phyloP scores from a whole-genome alignment of 1,140 invertebrate species.

The Platorchestia sp. region DNA sequence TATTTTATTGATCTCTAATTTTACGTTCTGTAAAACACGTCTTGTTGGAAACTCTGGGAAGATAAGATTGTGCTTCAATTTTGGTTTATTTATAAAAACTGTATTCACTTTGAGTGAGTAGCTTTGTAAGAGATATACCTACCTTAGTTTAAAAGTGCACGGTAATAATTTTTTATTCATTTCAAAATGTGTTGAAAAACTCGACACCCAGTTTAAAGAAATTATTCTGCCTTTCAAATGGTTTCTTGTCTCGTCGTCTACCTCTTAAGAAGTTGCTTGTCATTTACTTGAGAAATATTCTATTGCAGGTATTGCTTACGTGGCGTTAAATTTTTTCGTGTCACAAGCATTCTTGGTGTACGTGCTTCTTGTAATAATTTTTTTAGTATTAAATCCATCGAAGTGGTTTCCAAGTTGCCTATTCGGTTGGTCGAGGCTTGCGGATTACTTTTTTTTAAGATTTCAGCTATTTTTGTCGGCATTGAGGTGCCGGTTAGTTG shows the following conservation, averaged over 20 bases:
- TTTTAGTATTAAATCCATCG: background rate
- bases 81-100: background rate
- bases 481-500: background rate
- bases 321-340: background rate
- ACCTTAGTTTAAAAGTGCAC: background rate
- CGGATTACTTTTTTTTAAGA: background rate
- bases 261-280: background rate
- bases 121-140: no score
- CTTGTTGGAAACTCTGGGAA: no score
- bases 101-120: no score
- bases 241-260: background rate
- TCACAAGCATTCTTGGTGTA: background rate
- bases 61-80: background rate
- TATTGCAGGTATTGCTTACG: no score
- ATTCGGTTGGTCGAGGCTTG: background rate
- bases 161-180: background rate
- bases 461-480: background rate
- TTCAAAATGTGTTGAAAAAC: background rate
- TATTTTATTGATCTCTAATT: no score
- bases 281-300: background rate
- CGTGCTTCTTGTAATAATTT: background rate
- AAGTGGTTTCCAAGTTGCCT: background rate
- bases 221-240: background rate
- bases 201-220: background rate
- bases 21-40: no score